A percentile compares a stretch with the other conserved stretches of the same genome.
phyloP scores from a whole-genome alignment of 2,888 invertebrate species.

The Sinohyriopsis cumingii region DNA sequence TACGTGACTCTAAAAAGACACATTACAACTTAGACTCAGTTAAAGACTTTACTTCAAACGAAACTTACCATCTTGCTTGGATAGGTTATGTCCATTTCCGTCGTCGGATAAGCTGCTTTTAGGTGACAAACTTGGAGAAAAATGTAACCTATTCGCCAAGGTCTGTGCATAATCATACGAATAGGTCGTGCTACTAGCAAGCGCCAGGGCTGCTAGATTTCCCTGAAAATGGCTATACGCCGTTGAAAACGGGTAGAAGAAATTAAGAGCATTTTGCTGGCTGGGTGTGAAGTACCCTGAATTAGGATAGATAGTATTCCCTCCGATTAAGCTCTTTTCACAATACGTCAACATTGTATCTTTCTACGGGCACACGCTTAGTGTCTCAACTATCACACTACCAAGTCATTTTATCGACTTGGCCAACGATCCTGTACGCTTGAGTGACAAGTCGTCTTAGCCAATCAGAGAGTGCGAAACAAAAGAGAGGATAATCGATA shows the following conservation, averaged over 20 bases:
- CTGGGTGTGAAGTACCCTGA: slow-evolving; percentile 28
- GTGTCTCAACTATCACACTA: slow-evolving; percentile 14
- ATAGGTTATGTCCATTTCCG: slow-evolving; percentile 30
- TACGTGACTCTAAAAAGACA: too few species aligned
- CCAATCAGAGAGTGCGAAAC: not conserved
- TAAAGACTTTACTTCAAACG: too few species aligned
- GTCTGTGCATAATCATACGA: slow-evolving; percentile 38
- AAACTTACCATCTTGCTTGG: slow-evolving; percentile 31
- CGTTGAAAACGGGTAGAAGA: slow-evolving; percentile 32
- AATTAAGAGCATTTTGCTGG: slow-evolving; percentile 34
- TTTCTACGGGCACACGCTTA: slow-evolving; percentile 20
- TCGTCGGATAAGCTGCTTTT: slow-evolving; percentile 35
- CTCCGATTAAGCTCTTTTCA: slow-evolving; percentile 32
- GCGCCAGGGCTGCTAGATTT: slow-evolving; percentile 35
- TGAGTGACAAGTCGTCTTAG: not conserved
- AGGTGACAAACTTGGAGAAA: slow-evolving; percentile 34
- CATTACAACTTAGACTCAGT: too few species aligned
- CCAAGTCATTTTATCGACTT: slow-evolving; percentile 31
- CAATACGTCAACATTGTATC: slow-evolving; percentile 28
- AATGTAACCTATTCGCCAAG: slow-evolving; percentile 34
- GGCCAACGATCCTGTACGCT: slow-evolving; percentile 13
- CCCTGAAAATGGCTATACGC: slow-evolving; percentile 35
- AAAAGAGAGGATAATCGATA: not conserved
- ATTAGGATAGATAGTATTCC: slow-evolving; percentile 28
- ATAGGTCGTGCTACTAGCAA: slow-evolving; percentile 35